A percentile compares a stretch with the other conserved stretches of the same genome.
Evolutionary conservation across 2,113 vertebrate genomes (phyloP).

Genomic region (Catharus bicknelli): DNA sequence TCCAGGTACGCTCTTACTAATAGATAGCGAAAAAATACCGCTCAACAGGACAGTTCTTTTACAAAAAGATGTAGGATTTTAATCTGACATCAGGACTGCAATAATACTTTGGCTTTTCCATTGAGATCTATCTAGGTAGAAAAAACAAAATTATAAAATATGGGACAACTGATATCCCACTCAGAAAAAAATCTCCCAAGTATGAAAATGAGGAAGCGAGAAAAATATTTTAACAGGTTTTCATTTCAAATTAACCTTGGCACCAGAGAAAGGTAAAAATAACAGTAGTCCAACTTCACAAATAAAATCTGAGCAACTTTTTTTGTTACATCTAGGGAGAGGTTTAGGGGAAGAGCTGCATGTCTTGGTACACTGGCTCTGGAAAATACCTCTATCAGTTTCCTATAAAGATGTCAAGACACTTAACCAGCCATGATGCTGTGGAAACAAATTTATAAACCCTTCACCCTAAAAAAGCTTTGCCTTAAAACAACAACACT

Average conservation of each 20-base stretch:
- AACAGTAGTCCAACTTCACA: neutral
- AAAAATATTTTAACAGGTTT: neutral
- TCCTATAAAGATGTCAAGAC: neutral
- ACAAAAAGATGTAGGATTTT: neutral
- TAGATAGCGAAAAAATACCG: neutral
- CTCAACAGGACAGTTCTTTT: neutral
- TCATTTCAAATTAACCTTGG: neutral
- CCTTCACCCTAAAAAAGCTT: neutral
- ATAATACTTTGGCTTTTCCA: neutral
- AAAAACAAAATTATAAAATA: neutral
- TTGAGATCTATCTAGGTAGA: neutral
- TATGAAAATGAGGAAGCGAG: neutral
- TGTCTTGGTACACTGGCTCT: neutral
- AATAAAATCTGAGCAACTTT: neutral
- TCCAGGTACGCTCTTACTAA: neutral
- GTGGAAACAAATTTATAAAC: neutral
- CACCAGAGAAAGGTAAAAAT: neutral
- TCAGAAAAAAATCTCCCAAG: neutral
- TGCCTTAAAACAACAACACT: neutral
- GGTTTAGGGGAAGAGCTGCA: neutral
- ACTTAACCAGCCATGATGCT: neutral
- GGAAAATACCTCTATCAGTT: neutral
- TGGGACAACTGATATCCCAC: accelerated
- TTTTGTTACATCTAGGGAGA: neutral
- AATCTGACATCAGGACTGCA: neutral